A percentile compares a stretch with the other conserved stretches of the same genome.
These are phyloP conservation scores for Symphodus melops DNA, from an alignment of 2,113 vertebrate species.

Conservation along the genomic window DNA sequence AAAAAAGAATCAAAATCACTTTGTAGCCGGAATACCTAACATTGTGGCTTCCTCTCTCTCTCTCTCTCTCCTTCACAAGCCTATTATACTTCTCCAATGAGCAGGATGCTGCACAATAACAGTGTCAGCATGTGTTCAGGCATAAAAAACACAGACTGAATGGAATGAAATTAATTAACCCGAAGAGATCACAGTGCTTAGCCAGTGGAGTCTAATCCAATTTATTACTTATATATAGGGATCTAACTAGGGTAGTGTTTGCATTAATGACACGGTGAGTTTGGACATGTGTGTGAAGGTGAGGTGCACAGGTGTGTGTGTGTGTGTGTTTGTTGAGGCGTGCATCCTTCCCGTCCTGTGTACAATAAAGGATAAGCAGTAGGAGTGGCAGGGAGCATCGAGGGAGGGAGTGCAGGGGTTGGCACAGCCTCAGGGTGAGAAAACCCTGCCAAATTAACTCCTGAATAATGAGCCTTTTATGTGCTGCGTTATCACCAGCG, in stretches of 20 bases:
- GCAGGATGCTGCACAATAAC: conserved; percentile 77
- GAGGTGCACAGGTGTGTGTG: not conserved
- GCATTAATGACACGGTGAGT: conserved; percentile 70
- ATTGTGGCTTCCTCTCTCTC: conserved; percentile 58
- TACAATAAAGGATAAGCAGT: conserved; percentile 34
- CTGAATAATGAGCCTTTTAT: conserved; percentile 75
- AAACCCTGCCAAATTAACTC: conserved; percentile 63
- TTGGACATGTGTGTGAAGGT: conserved; percentile 16
- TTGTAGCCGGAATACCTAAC: conserved; percentile 71
- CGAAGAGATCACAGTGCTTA: conserved; percentile 79
- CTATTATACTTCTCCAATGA: conserved; percentile 73
- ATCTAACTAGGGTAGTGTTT: conserved; percentile 77
- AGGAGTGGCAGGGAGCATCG: conserved; percentile 36
- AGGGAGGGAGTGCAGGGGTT: conserved; percentile 43
- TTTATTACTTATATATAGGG: conserved; percentile 80
- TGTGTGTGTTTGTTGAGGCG: not conserved
- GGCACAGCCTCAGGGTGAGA: conserved; percentile 44
- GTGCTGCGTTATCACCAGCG: conserved; percentile 51
- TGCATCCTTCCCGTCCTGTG: conserved; percentile 8
- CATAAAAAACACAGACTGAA: conserved; percentile 81
- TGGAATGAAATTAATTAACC: conserved; percentile 85
- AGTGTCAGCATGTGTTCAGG: conserved; percentile 81
- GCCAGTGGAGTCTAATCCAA: conserved; percentile 82
- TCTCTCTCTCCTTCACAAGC: conserved; percentile 63
- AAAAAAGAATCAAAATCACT: conserved; percentile 71